Evolutionary conservation across 2,113 vertebrate genomes (phyloP), one percentile per base, ranked within the genome.

Genomic region (Cottus gobio): DNA sequence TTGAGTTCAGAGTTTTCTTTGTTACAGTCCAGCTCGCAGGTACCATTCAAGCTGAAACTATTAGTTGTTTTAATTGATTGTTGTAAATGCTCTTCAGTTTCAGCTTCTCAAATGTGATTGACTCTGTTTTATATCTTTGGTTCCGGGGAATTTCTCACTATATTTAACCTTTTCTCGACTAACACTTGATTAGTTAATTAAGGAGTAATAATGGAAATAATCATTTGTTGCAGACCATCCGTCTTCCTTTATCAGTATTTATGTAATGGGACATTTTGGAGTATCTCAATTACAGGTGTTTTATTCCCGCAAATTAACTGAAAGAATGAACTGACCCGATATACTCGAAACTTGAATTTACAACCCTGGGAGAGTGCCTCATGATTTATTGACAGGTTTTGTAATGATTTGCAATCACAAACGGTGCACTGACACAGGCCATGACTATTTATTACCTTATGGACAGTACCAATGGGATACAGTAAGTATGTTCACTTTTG

Each of bases 391-490:
- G 6, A 54, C 3, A 16, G 16, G 2, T 26, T 37, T 6, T 65
- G 20, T 31, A 66, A 56, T 66, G 34, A 66, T 76, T 76, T 76
- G 36, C 26, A 2, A 22, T 58, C 28, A 26, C 5, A 39, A 39
- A 68, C 7, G 0, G 7, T n/a, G 52, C 30, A 11, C 22, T 34
- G 42, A n/a, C 1, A 46, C 30, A 20, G 16, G 39, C n/a, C 24
- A 7, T 13, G 2, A n/a, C 22, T 37, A 46, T 79, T n/a, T 66
- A 66, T 48, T n/a, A 3, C 24, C 22, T 2, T 22, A 54, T 37
- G 44, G 18, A 10, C 7, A 1, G 16, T 36, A 46, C 0, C 0
- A 75, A 66, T 12, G 52, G n/a, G 26, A 18, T 56, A 16, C 42
- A 8, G 37, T 30, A 2, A 4, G 13, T 24, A 7, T 12, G 36